Evolutionary conservation across 2,888 invertebrate species (phyloP).

Genomic region (Bruchidius siliquastri): DNA sequence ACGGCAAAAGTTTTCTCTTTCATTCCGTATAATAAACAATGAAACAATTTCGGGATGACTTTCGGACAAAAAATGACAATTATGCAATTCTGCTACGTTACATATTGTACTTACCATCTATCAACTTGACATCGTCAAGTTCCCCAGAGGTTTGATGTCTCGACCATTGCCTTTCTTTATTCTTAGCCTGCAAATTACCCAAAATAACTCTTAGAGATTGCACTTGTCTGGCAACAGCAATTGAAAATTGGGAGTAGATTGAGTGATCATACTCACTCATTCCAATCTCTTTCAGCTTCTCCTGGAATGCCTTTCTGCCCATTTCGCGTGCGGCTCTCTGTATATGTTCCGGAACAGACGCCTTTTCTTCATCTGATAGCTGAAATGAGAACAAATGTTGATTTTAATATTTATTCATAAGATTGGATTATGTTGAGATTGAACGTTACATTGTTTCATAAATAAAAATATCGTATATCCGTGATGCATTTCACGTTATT

Average conservation of each 20-base stretch:
- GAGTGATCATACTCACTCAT: constrained; percentile 94
- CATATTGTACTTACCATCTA: constrained; percentile 64
- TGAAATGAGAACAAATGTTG: constrained; percentile 30
- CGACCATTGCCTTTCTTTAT: constrained; percentile 90
- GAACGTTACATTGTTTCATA: no score
- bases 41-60: no score
- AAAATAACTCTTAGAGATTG: constrained; percentile 81
- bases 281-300: constrained; percentile 82
- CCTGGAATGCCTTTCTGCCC: constrained; percentile 83
- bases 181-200: constrained; percentile 84
- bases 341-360: constrained; percentile 84
- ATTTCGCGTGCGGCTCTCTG: constrained; percentile 87
- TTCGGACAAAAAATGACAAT: no score
- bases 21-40: no score
- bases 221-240: constrained; percentile 76
- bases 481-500: no score
- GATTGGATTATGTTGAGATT: no score
- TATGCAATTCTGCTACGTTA: no score
- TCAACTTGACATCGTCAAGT: constrained; percentile 88
- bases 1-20: no score
- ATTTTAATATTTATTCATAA: not conserved
- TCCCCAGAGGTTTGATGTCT: constrained; percentile 93
- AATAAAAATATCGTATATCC: no score
- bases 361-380: constrained; percentile 84
- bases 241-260: constrained; percentile 76